Conservation (phyloP, 30 jellyfish, hydroid and myxozoan genomes). For the Aurelia aurita region DNA sequence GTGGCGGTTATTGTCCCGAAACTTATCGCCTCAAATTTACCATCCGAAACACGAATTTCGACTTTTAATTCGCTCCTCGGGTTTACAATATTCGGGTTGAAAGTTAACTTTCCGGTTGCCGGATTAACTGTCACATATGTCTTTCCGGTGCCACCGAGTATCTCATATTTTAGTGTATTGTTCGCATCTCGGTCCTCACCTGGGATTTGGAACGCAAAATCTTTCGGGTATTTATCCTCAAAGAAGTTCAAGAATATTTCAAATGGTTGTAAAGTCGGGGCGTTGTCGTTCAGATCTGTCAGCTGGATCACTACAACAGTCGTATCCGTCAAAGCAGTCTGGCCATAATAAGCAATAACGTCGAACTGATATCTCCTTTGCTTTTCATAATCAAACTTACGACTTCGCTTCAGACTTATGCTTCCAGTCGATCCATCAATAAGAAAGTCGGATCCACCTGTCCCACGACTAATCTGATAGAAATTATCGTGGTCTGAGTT, state of each 20-base stretch:
- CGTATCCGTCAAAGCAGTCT: constrained; percentile 54
- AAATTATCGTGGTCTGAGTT: constrained; percentile 37
- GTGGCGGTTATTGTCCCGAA: constrained; percentile 82
- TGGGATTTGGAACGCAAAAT: constrained; percentile 82
- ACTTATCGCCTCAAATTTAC: constrained; percentile 56
- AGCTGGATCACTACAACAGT: constrained; percentile 70
- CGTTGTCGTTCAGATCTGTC: constrained; percentile 89
- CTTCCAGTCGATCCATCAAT: constrained; percentile 71
- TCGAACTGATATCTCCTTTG: constrained; percentile 68
- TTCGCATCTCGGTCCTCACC: constrained; percentile 89
- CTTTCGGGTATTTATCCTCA: constrained; percentile 72
- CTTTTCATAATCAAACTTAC: constrained; percentile 82
- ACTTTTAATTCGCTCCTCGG: constrained; percentile 82
- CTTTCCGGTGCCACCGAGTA: constrained; percentile 76
- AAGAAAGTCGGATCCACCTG: constrained; percentile 45
- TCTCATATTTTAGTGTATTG: constrained; percentile 61
- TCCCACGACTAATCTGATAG: constrained; percentile 56
- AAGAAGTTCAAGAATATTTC: constrained; percentile 81
- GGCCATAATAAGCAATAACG: constrained; percentile 86
- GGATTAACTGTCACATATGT: constrained; percentile 73
- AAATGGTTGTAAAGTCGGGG: constrained; percentile 85
- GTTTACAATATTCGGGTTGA: constrained; percentile 75
- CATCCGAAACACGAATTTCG: constrained; percentile 82
- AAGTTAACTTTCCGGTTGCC: constrained; percentile 81
- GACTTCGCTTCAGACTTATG: constrained; percentile 52